These are phyloP conservation scores for Propithecus deckenii DNA, from an alignment of 2,797 vertebrate species.

Conservation along the genomic window DNA sequence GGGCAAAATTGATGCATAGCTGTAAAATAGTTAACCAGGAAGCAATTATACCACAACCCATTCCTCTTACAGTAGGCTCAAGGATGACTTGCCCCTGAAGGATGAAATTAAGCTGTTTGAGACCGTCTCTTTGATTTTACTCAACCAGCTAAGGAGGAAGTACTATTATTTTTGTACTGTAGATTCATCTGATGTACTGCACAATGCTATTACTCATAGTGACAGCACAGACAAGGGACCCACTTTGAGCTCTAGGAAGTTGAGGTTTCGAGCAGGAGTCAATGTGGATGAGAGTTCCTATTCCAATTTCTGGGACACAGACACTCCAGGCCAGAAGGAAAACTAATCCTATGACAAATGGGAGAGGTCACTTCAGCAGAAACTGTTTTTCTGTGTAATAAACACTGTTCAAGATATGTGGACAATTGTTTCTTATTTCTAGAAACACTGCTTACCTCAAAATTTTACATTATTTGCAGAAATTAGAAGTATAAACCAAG, in stretches of 20 bases:
- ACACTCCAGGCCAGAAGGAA: conserved; percentile 27
- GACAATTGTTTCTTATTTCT: conserved; percentile 64
- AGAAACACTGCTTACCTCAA: conserved; percentile 56
- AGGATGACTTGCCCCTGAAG: conserved; percentile 80
- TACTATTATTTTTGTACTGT: conserved; percentile 83
- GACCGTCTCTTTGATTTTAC: conserved; percentile 84
- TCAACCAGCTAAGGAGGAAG: conserved; percentile 79
- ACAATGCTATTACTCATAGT: conserved; percentile 83
- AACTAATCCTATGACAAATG: background rate
- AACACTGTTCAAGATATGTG: background rate
- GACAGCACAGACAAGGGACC: conserved; percentile 78
- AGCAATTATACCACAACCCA: conserved; percentile 46
- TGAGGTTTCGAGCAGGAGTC: conserved; percentile 76
- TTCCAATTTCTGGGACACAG: conserved; percentile 53
- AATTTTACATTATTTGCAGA: conserved; percentile 65
- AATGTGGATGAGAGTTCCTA: conserved; percentile 68
- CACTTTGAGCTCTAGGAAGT: conserved; percentile 84
- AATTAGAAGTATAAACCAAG: conserved; percentile 65
- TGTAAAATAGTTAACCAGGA: conserved; percentile 79
- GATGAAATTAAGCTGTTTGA: conserved; percentile 84
- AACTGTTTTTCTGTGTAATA: conserved; percentile 54
- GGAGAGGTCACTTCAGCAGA: conserved; percentile 41
- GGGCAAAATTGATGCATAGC: background rate
- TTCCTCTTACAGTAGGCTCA: conserved; percentile 60
- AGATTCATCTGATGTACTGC: conserved; percentile 78